Conservation (phyloP, 2,888 invertebrate genomes). For the Platycheirus albimanus region DNA sequence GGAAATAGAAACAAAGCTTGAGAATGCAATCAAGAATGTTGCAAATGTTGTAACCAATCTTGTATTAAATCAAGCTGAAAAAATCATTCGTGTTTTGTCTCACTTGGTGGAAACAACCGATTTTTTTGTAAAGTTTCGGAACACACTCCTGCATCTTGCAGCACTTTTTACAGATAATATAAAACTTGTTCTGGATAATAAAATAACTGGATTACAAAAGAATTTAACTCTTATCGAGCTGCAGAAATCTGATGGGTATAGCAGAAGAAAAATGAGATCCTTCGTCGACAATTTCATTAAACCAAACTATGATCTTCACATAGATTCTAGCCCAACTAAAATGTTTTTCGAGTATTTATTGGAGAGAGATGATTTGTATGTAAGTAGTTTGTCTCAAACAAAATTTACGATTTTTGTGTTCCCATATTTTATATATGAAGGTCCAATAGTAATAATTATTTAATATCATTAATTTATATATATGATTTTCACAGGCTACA, state of each 20-base stretch:
- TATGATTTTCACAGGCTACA: not conserved
- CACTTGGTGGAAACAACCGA: not conserved
- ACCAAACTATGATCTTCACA: too few species aligned
- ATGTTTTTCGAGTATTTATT: not conserved
- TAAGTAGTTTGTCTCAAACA: not conserved
- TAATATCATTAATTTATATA: not conserved
- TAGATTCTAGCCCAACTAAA: not conserved
- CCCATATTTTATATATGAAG: too few species aligned
- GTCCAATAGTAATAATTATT: too few species aligned
- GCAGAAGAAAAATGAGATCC: not conserved
- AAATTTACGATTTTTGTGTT: not conserved
- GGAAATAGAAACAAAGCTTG: not conserved
- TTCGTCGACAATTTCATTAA: not conserved
- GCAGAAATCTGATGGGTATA: not conserved
- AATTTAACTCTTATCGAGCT: not conserved
- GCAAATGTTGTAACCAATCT: not conserved
- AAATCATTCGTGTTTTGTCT: not conserved
- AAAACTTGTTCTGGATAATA: not conserved
- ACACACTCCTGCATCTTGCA: not conserved
- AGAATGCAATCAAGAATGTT: not conserved
- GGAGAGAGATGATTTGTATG: not conserved
- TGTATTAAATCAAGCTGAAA: not conserved
- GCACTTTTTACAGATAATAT: not conserved
- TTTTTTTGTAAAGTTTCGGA: not conserved
- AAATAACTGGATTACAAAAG: not conserved